These are phyloP conservation scores for Grantiella picta DNA, from an alignment of 2,113 vertebrate species.

Conservation along the genomic window DNA sequence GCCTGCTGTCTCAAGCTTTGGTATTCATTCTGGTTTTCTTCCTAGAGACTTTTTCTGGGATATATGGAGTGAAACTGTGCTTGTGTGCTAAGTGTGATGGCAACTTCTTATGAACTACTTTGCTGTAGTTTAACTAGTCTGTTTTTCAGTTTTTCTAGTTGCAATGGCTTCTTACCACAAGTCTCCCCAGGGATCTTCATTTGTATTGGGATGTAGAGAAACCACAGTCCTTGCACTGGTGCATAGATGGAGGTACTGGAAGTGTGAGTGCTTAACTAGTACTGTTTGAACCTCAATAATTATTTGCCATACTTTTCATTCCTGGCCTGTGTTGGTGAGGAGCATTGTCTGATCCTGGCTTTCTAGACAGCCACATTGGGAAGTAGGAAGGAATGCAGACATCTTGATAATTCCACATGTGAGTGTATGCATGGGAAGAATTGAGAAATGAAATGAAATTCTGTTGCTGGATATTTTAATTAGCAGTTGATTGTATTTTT, in stretches of 20 bases:
- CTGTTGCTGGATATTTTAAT: background rate
- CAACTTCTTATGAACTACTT: background rate
- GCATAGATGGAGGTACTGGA: background rate
- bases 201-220: background rate
- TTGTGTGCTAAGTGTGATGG: background rate
- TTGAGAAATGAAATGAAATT: background rate
- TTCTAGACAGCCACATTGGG: background rate
- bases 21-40: background rate
- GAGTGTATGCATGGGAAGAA: background rate
- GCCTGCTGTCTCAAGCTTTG: background rate
- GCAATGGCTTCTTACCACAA: background rate
- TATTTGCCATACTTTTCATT: background rate
- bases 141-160: background rate
- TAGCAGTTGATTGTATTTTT: background rate
- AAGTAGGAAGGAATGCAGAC: background rate
- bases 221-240: background rate
- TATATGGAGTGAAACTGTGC: background rate
- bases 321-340: background rate
- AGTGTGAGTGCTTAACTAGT: background rate
- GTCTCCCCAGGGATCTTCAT: background rate
- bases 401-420: background rate
- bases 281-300: background rate
- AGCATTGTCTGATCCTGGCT: background rate
- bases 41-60: background rate
- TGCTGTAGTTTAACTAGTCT: background rate